Evolutionary conservation across 2,888 invertebrate species (phyloP).

Genomic region (Cantharis flavilabris): DNA sequence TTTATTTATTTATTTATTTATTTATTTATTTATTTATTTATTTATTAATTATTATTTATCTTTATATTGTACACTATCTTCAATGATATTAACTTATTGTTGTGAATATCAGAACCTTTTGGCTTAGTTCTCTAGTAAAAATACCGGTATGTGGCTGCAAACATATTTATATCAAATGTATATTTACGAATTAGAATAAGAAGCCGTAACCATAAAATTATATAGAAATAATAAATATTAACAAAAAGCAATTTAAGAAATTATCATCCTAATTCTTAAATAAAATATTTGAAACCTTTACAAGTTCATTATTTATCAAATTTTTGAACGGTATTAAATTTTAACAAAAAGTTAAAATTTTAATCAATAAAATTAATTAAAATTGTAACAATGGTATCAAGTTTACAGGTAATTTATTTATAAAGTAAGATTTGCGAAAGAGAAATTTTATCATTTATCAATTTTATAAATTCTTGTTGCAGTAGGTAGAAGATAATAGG

Average conservation of each 20-base stretch:
- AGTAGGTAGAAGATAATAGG: neutral
- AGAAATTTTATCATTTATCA: neutral
- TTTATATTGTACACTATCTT: too few relatives aligned
- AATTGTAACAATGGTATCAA: neutral
- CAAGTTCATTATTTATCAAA: neutral
- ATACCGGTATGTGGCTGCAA: too few relatives aligned
- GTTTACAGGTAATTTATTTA: neutral
- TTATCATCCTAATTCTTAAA: neutral
- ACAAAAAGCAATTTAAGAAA: neutral
- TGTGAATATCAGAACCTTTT: too few relatives aligned
- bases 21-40: too few relatives aligned
- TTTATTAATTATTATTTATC: too few relatives aligned
- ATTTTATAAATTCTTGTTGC: neutral
- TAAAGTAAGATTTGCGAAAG: neutral
- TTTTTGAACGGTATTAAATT: neutral
- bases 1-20: too few relatives aligned
- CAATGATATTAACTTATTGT: too few relatives aligned
- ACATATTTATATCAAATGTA: too few relatives aligned
- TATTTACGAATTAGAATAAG: too few relatives aligned
- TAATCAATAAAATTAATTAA: neutral
- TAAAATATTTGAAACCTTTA: neutral
- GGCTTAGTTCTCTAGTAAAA: too few relatives aligned
- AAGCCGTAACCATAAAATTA: too few relatives aligned
- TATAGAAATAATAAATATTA: too few relatives aligned
- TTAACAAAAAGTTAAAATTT: neutral